A percentile compares a stretch with the other conserved stretches of the same genome.
These are phyloP conservation scores for Eubucco bourcierii DNA, from an alignment of 2,113 vertebrate genomes.

Conservation along the genomic window DNA sequence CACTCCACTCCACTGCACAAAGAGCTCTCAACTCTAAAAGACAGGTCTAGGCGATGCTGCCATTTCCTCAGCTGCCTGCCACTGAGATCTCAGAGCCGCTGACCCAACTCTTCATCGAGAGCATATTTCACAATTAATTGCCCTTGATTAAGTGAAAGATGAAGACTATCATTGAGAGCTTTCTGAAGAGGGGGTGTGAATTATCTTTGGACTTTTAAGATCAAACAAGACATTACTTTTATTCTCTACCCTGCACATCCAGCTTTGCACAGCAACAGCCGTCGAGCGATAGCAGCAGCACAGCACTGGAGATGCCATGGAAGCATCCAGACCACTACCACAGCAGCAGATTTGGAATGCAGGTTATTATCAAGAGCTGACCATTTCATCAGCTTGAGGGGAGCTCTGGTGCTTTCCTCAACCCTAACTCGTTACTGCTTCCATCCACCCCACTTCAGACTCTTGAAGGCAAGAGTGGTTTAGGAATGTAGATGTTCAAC, in stretches of 20 bases:
- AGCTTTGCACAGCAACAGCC: constrained; percentile 40
- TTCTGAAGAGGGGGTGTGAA: constrained; percentile 49
- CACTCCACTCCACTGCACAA: not conserved
- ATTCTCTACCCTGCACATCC: not conserved
- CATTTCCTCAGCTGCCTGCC: constrained; percentile 9
- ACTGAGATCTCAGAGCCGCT: constrained; percentile 33
- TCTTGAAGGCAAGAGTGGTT: not conserved
- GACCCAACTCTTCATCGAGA: constrained; percentile 48
- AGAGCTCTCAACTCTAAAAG: constrained; percentile 22
- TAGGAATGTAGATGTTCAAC: not conserved
- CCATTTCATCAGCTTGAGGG: not conserved
- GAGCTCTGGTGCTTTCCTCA: not conserved
- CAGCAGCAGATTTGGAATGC: not conserved
- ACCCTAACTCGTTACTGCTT: not conserved
- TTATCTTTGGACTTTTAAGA: constrained; percentile 38
- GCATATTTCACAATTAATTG: constrained; percentile 55
- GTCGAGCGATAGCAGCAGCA: not conserved
- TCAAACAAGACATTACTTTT: constrained; percentile 50
- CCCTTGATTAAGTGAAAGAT: constrained; percentile 64
- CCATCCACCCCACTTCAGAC: not conserved
- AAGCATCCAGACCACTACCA: not conserved
- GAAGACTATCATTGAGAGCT: constrained; percentile 60
- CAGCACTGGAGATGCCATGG: not conserved
- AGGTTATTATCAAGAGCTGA: not conserved
- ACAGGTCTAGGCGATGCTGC: constrained; percentile 32